These are phyloP conservation scores for Rhagonycha lutea DNA, from an alignment of 2,888 invertebrate genomes.

Conservation along the genomic window DNA sequence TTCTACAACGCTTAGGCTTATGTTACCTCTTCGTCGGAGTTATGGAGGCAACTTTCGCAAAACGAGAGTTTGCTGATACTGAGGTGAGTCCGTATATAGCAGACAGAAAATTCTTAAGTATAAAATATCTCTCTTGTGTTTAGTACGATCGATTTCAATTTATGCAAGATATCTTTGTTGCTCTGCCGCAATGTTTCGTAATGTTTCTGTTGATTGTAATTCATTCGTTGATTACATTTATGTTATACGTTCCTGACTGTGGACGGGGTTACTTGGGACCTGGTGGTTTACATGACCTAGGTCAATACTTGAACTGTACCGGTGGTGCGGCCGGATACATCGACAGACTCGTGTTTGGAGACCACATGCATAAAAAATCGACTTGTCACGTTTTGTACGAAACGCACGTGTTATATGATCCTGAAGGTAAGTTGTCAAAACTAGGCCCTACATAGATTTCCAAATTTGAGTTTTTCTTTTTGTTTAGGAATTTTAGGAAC, in stretches of 20 bases:
- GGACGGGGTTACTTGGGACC: conserved; percentile 83
- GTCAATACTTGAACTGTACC: conserved; percentile 69
- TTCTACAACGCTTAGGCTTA: conserved; percentile 81
- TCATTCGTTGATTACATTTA: conserved; percentile 71
- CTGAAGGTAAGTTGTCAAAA: conserved; percentile 69
- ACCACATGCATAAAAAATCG: conserved; percentile 68
- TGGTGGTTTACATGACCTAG: conserved; percentile 71
- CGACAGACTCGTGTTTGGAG: conserved; percentile 67
- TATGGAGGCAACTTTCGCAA: conserved; percentile 62
- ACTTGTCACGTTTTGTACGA: conserved; percentile 64
- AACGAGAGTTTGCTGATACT: conserved; percentile 49
- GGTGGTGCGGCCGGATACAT: conserved; percentile 85
- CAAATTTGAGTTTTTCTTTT: neutral
- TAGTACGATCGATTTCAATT: conserved; percentile 58
- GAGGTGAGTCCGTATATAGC: conserved; percentile 37
- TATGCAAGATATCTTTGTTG: conserved; percentile 65
- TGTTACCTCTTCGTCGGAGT: conserved; percentile 76
- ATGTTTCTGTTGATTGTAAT: conserved; percentile 63
- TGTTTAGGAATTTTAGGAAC: conserved; percentile 66
- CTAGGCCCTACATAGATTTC: neutral
- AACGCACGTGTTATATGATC: conserved; percentile 69
- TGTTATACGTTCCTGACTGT: conserved; percentile 74
- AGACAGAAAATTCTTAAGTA: neutral
- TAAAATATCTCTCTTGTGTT: conserved; percentile 31
- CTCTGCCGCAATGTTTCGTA: conserved; percentile 76